Evolutionary conservation across 2,797 vertebrate genomes (phyloP), one percentile per base, ranked within the genome.

Genomic region (Tachyglossus aculeatus): DNA sequence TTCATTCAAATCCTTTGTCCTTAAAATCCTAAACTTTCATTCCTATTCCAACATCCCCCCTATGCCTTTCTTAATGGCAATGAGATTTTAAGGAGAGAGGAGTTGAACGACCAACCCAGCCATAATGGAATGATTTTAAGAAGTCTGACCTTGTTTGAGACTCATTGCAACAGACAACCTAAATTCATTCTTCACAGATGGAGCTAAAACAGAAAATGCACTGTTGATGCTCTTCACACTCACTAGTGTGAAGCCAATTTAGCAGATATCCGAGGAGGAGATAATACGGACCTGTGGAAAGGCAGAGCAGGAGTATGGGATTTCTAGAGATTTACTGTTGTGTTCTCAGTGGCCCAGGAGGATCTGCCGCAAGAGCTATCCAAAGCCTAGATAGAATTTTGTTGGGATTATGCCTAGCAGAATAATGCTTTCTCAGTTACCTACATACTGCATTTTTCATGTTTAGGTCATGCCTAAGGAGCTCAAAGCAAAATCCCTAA

Each of bases 371-470:
- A 73, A 29, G 7, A 75, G 44, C 25, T 47, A 5, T 50, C 45
- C 22, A 47, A 59, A 32, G 48, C 57, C 33, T 74, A 51, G 61
- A 38, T 16, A 36, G 22, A 5, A 73, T 39, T 72, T 34, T 66
- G 34, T n/a, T 12, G 36, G 25, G 7, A 31, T 74, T 61, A 51
- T 29, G 56, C 27, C 16, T 66, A n/a, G 45, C 36, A 66, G 59
- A n/a, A 70, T 74, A 72, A 78, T 50, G 67, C 63, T 38, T 15
- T 80, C n/a, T 54, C 50, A 69, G 54, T 78, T 36, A 58, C 71
- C 36, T 74, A 58, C 25, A 3, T 56, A 41, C 16, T 48, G 9
- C 24, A 47, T 27, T 69, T 73, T 71, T n/a, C n/a, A n/a, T n/a
- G n/a, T n/a, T n/a, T n/a, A n/a, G n/a, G n/a, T n/a, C n/a, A n/a